phyloP scores from a whole-genome alignment of 2,888 invertebrate species.

The Xylota segnis region DNA sequence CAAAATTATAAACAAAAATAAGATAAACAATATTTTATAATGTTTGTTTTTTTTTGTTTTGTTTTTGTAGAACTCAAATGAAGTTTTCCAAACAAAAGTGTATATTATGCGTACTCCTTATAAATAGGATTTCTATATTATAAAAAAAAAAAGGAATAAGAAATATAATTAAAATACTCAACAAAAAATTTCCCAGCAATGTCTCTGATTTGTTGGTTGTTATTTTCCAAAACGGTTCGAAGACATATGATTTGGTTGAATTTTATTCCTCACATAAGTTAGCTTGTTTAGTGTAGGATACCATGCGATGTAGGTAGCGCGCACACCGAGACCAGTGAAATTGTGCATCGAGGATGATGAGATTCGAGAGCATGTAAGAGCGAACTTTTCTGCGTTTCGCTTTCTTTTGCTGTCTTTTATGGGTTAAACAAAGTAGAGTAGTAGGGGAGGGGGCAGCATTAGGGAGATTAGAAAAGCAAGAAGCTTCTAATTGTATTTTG shows the following conservation, averaged over 20 bases:
- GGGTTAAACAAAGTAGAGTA: constrained; percentile 33
- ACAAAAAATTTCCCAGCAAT: constrained; percentile 28
- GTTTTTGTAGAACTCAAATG: constrained; percentile 1
- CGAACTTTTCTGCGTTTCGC: not conserved
- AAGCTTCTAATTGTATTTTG: constrained; percentile 22
- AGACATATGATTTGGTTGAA: constrained; percentile 50
- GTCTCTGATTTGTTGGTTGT: constrained; percentile 10
- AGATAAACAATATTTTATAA: constrained; percentile 24
- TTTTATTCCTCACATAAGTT: constrained; percentile 18
- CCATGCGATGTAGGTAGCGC: not conserved
- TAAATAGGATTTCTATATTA: constrained; percentile 27
- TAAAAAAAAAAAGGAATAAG: constrained; percentile 33
- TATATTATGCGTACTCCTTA: constrained; percentile 35
- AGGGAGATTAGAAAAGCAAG: constrained; percentile 24
- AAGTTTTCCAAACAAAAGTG: constrained; percentile 12
- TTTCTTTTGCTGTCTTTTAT: constrained; percentile 40
- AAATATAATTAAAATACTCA: constrained; percentile 52
- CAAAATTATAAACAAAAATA: constrained; percentile 34
- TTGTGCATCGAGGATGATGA: constrained; percentile 53
- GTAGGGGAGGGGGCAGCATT: constrained; percentile 12
- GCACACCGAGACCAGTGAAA: constrained; percentile 21
- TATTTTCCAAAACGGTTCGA: constrained; percentile 14
- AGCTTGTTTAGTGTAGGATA: not conserved
- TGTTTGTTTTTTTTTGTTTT: constrained; percentile 2
- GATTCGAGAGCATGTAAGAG: constrained; percentile 16